phyloP scores from a whole-genome alignment of 2,888 invertebrate genomes.

The Epistrophe eligans region DNA sequence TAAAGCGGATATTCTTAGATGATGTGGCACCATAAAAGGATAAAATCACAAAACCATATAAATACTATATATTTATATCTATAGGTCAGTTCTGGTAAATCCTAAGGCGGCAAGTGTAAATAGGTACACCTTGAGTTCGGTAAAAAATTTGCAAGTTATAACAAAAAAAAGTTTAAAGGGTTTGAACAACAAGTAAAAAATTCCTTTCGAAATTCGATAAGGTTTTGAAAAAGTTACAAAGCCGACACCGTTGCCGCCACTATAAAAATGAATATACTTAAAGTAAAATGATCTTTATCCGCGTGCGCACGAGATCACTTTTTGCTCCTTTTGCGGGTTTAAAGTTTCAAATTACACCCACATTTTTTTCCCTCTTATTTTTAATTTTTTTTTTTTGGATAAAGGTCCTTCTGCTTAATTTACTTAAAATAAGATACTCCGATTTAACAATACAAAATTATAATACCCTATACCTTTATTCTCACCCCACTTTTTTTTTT shows the following conservation, averaged over 20 bases:
- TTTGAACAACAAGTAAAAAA: conserved; percentile 10
- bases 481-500: not conserved
- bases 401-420: conserved; percentile 68
- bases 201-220: conserved; percentile 58
- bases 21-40: conserved; percentile 51
- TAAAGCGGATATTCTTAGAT: conserved; percentile 17
- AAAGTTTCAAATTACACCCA: conserved; percentile 64
- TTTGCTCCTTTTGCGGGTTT: conserved; percentile 42
- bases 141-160: conserved; percentile 6
- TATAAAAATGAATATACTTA: not conserved
- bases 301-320: conserved; percentile 71
- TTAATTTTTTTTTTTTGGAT: conserved; percentile 13
- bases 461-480: conserved; percentile 21
- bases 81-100: not conserved
- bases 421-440: conserved; percentile 51
- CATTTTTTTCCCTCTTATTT: conserved; percentile 28
- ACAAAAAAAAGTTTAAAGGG: conserved; percentile 8
- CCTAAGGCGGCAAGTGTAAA: conserved; percentile 74
- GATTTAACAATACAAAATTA: conserved; percentile 38
- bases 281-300: conserved; percentile 70
- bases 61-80: conserved; percentile 23
- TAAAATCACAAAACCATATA: conserved; percentile 49
- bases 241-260: conserved; percentile 42
- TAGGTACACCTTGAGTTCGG: conserved; percentile 63
- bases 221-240: conserved; percentile 54